Evolutionary conservation across 2,797 vertebrate species (phyloP), one percentile per base, ranked within the genome.

Genomic region (Galago senegalensis): DNA sequence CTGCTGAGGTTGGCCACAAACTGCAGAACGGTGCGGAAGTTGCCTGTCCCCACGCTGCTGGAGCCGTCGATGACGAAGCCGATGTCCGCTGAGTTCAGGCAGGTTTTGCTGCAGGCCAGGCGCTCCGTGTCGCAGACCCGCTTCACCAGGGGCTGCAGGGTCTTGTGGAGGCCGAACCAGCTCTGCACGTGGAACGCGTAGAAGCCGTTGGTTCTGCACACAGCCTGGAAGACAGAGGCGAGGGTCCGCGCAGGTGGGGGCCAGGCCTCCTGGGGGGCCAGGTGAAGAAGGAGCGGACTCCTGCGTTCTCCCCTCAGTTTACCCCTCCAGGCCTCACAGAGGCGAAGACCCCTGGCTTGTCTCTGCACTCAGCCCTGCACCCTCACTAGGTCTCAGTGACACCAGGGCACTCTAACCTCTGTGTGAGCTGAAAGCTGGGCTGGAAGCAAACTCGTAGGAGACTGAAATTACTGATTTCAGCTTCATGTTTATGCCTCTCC

Each of bases 31-130:
- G 99, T 99, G 98, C 99, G 99, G 98, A 99, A 99, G 98, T 99
- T 99, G 87, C 99, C 93, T 0, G 99, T 99, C 8, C 99, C 99
- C 0, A 99, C 99, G 0, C 99, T 99, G 98, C 99, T 99, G 98
- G 99, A 99, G 97, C 99, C 99, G 0, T 99, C 99, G 0, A 99
- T 99, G 73, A 99, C 98, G 0, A 99, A 99, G 77, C 99, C 99
- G 0, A 99, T 99, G 98, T 99, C 99, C 0, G 99, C 99, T 0
- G 99, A 99, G 23, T 99, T 99, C 60, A 99, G 98, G 98, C 99
- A 99, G 0, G 99, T 99, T 97, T 99, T 99, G 98, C 99, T 99
- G 99, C 99, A 99, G 34, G 99, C 98, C 97, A 99, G 98, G 5
- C 98, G 99, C 9, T 99, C 99, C 0, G 98, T 99, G 98, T 99